phyloP scores from a whole-genome alignment of 1,140 invertebrate species.

The Hyposmocoma kahamanoa region DNA sequence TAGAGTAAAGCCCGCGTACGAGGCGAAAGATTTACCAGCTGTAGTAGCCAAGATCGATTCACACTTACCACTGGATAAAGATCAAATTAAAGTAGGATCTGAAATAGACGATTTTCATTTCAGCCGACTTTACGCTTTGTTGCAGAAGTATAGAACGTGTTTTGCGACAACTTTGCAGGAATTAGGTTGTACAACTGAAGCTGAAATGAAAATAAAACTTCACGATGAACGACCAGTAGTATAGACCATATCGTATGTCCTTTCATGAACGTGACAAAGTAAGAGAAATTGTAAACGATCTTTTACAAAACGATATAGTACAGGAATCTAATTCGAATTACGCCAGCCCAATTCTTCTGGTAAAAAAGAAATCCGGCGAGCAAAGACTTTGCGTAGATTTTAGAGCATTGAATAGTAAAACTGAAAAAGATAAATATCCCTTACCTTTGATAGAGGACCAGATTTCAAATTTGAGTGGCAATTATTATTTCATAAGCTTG shows the following conservation, averaged over 20 bases:
- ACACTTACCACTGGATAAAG: neutral
- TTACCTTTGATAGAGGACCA: conserved; percentile 65
- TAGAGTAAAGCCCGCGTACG: neutral
- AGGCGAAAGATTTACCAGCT: neutral
- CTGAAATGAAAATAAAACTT: conserved; percentile 18
- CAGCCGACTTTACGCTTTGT: neutral
- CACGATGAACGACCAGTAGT: conserved; percentile 14
- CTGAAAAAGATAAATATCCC: conserved; percentile 44
- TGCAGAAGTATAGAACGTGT: conserved; percentile 19
- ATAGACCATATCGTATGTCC: conserved; percentile 5
- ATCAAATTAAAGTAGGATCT: neutral
- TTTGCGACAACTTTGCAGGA: conserved; percentile 19
- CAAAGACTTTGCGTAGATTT: conserved; percentile 45
- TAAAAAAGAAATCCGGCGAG: conserved; percentile 22
- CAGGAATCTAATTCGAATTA: conserved; percentile 16
- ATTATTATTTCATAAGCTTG: conserved; percentile 21
- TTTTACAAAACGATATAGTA: conserved; percentile 4
- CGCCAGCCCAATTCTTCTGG: conserved; percentile 20
- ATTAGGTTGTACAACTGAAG: conserved; percentile 11
- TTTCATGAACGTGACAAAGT: conserved; percentile 9
- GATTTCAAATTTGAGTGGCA: conserved; percentile 33
- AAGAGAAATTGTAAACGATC: conserved; percentile 11
- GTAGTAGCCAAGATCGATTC: neutral
- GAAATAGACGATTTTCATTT: neutral
- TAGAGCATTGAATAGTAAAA: conserved; percentile 58